phyloP scores from a whole-genome alignment of 2,113 vertebrate species.

The sheep (Ovis aries) region ARS-UI_Ramb_v3.0 NC_056080.1:15363501-15364000 shows the following conservation, averaged over 20 bases:
- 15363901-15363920: too few relatives aligned
- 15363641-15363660: conserved; percentile 6
- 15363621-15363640: neutral
- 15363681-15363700: neutral
- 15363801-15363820: neutral
- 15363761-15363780: neutral
- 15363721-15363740: neutral
- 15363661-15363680: conserved; percentile 21
- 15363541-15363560: neutral
- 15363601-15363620: neutral
- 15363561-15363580: neutral
- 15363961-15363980: too few relatives aligned
- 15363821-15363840: neutral
- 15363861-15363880: too few relatives aligned
- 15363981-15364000: too few relatives aligned
- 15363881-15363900: too few relatives aligned
- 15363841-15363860: neutral
- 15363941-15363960: too few relatives aligned
- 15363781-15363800: neutral
- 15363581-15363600: conserved; percentile 53
- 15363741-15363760: conserved; percentile 4
- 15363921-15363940: too few relatives aligned
- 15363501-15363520: neutral
- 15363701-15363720: neutral
- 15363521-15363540: neutral